Evolutionary conservation across 2,113 vertebrate genomes (phyloP).

Genomic region (Uropsilus gracilis): DNA sequence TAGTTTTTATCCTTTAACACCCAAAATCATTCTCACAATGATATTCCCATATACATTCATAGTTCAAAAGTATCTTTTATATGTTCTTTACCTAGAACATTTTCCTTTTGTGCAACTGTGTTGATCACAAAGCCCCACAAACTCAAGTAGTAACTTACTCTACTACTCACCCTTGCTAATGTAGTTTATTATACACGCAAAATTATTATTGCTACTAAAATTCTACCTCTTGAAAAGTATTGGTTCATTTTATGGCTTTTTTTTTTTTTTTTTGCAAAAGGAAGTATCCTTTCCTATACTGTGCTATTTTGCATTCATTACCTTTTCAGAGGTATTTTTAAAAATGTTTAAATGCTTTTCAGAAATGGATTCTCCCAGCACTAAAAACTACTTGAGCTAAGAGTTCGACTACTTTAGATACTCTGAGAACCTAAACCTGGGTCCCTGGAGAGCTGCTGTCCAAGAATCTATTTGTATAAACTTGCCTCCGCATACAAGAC

Average conservation of each 20-base stretch:
- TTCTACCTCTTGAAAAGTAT: conserved; percentile 88
- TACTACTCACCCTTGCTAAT: conserved; percentile 84
- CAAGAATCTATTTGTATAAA: conserved; percentile 10
- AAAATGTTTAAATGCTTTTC: conserved; percentile 70
- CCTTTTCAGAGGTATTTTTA: conserved; percentile 91
- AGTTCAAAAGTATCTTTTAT: conserved; percentile 68
- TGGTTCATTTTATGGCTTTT: conserved; percentile 94
- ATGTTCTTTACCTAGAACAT: conserved; percentile 70
- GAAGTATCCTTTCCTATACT: conserved; percentile 87
- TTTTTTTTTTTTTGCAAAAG: conserved; percentile 85
- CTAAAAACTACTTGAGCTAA: conserved; percentile 81
- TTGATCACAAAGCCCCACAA: conserved; percentile 83
- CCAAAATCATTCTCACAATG: conserved; percentile 56
- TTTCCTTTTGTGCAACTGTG: conserved; percentile 75
- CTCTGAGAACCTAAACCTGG: conserved; percentile 21
- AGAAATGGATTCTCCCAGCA: conserved; percentile 83
- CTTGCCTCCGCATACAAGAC: neutral
- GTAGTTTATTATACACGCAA: conserved; percentile 91
- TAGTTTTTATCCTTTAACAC: conserved; percentile 52
- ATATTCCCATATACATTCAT: conserved; percentile 74
- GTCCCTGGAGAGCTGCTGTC: conserved; percentile 38
- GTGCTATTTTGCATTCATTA: conserved; percentile 90
- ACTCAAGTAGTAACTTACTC: conserved; percentile 83
- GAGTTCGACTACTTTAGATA: conserved; percentile 63
- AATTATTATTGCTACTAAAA: conserved; percentile 97